Evolutionary conservation across 2,888 invertebrate genomes (phyloP).

Genomic region (Drosophila mulleri): DNA sequence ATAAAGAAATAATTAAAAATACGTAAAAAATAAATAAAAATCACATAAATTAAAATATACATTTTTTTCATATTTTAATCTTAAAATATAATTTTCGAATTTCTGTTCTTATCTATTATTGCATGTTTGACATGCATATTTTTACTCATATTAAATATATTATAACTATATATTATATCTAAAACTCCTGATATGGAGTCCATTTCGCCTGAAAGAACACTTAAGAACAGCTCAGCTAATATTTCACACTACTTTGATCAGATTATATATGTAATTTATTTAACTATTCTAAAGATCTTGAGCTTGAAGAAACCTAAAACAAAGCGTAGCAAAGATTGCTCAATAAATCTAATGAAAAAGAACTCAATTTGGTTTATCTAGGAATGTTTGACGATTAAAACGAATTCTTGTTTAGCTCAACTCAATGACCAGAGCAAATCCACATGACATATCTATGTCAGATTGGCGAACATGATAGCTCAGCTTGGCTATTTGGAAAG

Average conservation of each 20-base stretch:
- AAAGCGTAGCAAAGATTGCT: neutral
- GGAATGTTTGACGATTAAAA: neutral
- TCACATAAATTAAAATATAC: too few relatives aligned
- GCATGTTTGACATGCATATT: too few relatives aligned
- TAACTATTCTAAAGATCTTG: too few relatives aligned
- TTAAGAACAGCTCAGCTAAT: neutral
- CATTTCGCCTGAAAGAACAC: neutral
- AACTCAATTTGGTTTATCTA: neutral
- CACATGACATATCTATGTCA: neutral
- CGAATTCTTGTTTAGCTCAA: neutral
- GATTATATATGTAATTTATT: too few relatives aligned
- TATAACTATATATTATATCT: too few relatives aligned
- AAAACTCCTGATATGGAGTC: neutral
- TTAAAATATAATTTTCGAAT: too few relatives aligned
- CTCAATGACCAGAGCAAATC: neutral
- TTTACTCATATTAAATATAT: too few relatives aligned
- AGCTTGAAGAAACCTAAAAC: neutral
- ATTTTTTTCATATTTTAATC: too few relatives aligned
- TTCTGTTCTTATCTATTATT: too few relatives aligned
- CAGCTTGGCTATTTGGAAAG: conserved; percentile 33
- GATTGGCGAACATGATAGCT: neutral
- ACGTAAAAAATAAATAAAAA: too few relatives aligned
- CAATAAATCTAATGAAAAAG: neutral
- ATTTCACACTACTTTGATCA: too few relatives aligned
- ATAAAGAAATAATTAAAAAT: too few relatives aligned